Base-by-base conservation (phyloP, 2,888 invertebrate genomes). In the Drosophila lacicola region DNA sequence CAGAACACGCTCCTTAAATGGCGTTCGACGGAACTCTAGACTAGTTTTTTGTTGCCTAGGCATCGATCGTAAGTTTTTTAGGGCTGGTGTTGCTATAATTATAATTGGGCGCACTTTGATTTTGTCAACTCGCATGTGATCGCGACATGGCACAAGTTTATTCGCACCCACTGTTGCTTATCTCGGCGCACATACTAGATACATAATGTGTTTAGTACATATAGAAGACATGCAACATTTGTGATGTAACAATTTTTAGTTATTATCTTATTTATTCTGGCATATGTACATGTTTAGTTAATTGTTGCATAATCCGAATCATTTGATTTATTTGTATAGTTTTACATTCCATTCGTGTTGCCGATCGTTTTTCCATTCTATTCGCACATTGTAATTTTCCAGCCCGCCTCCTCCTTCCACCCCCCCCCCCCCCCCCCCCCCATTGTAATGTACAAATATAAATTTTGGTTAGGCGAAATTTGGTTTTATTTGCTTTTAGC, bases 101-200 rank as follows among this genome's bases (percentile, higher is more conserved):
- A 63, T 70, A 69, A 81, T 66, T 84, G 75, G 25, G 19, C 34
- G 60, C 61, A 69, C 62, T 76, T 63, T 63, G 78, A 73, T 76
- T 76, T 72, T 41, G 56, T 51, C 50, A 37, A 44, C n/a, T 41
- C 56, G 33, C 60, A 63, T 49, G 44, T 68, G 66, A 57, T 46
- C 46, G 34, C n/a, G 6, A 11, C 60, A 41, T 60, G 47, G n/a
- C 13, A 25, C 5, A 11, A 44, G 33, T 33, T 33, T 33, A 37
- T 45, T 57, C 11, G 45, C 57, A 19, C 36, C n/a, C 44, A 11
- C 33, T 34, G 4, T 36, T n/a, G 11, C 45, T 58, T 58, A 61
- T 58, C 29, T 29, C 37, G 4, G 19, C 2, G 2, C 29, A 29
- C 29, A 29, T 29, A 29, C 13, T 45, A 19, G 19, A 37, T 45